These are phyloP conservation scores for Otolemur crassicaudatus DNA, from an alignment of 2,797 vertebrate genomes.

Conservation along the genomic window DNA sequence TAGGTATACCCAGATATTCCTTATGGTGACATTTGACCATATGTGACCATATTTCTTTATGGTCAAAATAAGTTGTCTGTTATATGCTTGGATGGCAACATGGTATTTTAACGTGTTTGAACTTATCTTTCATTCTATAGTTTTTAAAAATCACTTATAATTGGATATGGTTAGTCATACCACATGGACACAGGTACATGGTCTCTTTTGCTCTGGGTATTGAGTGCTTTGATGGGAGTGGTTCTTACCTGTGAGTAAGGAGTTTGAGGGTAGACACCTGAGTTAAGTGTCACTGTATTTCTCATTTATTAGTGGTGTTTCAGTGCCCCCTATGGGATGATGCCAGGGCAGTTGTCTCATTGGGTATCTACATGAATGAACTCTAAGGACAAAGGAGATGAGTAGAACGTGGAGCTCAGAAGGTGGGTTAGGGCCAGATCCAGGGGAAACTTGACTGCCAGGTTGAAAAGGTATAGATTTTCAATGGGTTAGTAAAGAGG, in stretches of 20 bases:
- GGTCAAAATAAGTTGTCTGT: background rate
- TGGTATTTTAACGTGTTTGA: slow-evolving; percentile 26
- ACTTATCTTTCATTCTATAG: slow-evolving; percentile 11
- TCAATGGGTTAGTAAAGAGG: background rate
- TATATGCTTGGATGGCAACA: background rate
- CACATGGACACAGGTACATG: background rate
- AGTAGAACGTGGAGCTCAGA: background rate
- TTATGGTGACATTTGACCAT: background rate
- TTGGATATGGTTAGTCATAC: background rate
- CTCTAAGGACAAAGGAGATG: background rate
- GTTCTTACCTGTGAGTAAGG: background rate
- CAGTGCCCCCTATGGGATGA: slow-evolving; percentile 59
- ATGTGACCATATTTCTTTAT: background rate
- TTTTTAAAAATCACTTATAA: background rate
- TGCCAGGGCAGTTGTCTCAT: background rate
- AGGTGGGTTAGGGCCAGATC: background rate
- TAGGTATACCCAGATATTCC: background rate
- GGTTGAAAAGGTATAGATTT: background rate
- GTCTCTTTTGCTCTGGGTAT: background rate
- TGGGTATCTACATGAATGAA: background rate
- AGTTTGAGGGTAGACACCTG: background rate
- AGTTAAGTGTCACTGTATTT: background rate
- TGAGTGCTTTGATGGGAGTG: background rate
- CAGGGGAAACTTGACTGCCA: background rate
- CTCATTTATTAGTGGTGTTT: slow-evolving; percentile 34